Base-by-base conservation (phyloP, 1,140 invertebrate genomes). In the Limonius californicus region DNA sequence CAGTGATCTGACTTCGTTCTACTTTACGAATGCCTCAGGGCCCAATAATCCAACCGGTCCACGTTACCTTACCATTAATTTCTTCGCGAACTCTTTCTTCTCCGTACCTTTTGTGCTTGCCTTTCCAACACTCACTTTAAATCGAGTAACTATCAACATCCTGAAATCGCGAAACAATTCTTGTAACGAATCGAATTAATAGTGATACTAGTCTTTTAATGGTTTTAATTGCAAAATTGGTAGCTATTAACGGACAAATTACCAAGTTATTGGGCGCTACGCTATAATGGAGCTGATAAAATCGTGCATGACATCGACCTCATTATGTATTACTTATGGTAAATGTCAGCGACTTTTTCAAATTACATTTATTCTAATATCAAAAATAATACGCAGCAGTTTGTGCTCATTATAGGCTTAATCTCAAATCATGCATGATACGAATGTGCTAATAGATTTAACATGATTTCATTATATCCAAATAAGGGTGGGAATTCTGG, bases 291-390 rank as follows among this genome's bases (percentile, higher is more conserved):
- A n/a, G n/a, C 42, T 45, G 42, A 45, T 42, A 43, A 61, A 61
- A 61, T 21, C 60, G 35, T 56, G 50, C 30, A 56, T 58, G 11
- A 62, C 20, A 54, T 45, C 54, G 60, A 56, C 53, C 54, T 57
- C 60, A 62, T 56, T 61, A 62, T 57, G 12, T 45, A 45, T n/a
- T 62, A 45, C 21, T 42, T 15, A 20, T 20, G 14, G 35, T 45
- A 47, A 62, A 62, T 57, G 53, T 47, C 43, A 57, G 54, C 39
- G 35, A 54, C 42, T 21, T 35, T 56, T 45, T 45, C n/a, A 45
- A 45, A 45, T 27, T 27, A 27, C 23, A 9, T 27, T 27, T 45
- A 45, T 45, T 45, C 16, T n/a, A 45, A 18, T 45, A 15, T 45
- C n/a, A 12, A 45, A 45, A 45, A 45, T 45, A n/a, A 18, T 12